Evolutionary conservation across 1,140 invertebrate species (phyloP).

Genomic region (Mactra quadrangularis): DNA sequence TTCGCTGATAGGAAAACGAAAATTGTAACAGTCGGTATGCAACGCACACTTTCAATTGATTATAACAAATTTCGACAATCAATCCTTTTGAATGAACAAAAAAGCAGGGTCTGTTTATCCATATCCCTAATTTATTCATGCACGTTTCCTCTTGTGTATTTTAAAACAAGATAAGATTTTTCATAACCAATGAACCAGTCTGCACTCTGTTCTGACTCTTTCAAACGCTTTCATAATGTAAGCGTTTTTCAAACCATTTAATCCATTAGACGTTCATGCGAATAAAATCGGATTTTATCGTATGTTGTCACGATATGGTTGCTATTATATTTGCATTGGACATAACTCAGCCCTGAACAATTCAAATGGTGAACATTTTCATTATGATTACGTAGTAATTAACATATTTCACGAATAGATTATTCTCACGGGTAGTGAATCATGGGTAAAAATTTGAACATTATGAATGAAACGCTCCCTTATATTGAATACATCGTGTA

Average conservation of each 20-base stretch:
- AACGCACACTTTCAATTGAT: no score
- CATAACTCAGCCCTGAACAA: not conserved
- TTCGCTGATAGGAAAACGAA: no score
- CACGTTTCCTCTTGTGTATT: not conserved
- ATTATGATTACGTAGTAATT: not conserved
- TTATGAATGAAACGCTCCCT: conserved; percentile 29
- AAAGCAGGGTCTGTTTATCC: not conserved
- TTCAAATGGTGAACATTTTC: not conserved
- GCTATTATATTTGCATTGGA: not conserved
- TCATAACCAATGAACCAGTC: no score
- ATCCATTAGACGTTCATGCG: not conserved
- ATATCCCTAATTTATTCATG: conserved; percentile 15
- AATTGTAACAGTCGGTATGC: no score
- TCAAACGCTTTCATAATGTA: conserved; percentile 12
- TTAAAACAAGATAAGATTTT: not conserved
- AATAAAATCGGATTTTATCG: not conserved
- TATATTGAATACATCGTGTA: not conserved
- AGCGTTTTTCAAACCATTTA: conserved; percentile 30
- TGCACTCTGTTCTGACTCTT: not conserved
- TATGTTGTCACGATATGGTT: conserved; percentile 17
- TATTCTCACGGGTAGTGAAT: conserved; percentile 35
- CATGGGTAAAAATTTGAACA: conserved; percentile 19
- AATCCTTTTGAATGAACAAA: not conserved
- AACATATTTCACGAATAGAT: not conserved
- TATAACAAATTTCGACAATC: not conserved